Conservation (phyloP, 2,797 vertebrate genomes). For the Karalla daura region DNA sequence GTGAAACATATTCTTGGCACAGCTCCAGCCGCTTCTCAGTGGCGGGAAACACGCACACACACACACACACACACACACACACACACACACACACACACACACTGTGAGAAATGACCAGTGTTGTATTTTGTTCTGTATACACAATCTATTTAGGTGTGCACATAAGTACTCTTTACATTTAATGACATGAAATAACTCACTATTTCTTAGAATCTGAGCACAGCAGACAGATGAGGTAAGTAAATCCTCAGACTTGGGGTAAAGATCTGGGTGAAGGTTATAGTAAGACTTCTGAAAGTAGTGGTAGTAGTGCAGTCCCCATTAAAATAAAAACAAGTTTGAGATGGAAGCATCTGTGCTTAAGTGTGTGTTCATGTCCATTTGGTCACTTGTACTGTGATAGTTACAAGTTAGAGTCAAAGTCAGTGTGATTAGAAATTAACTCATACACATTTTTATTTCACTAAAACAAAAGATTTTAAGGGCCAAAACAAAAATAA, state of each 20-base stretch:
- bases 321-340: too few species aligned
- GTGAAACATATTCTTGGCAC: conserved; percentile 46
- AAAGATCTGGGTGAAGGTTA: too few species aligned
- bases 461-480: neutral
- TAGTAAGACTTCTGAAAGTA: too few species aligned
- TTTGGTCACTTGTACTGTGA: too few species aligned
- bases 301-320: too few species aligned
- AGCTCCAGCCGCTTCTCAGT: conserved; percentile 32
- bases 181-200: too few species aligned
- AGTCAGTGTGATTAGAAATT: neutral
- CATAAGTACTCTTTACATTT: neutral
- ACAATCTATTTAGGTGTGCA: neutral
- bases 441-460: neutral
- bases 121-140: neutral
- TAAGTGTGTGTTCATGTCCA: neutral
- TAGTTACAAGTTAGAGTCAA: neutral
- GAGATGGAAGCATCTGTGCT: too few species aligned
- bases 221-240: too few species aligned
- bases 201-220: too few species aligned
- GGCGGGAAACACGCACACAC: conserved; percentile 64
- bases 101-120: conserved; percentile 26
- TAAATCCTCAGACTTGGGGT: too few species aligned
- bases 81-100: neutral
- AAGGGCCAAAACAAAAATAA: neutral
- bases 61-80: conserved; percentile 5